phyloP scores from a whole-genome alignment of 2,113 vertebrate species.

The Prolemur simus region DNA sequence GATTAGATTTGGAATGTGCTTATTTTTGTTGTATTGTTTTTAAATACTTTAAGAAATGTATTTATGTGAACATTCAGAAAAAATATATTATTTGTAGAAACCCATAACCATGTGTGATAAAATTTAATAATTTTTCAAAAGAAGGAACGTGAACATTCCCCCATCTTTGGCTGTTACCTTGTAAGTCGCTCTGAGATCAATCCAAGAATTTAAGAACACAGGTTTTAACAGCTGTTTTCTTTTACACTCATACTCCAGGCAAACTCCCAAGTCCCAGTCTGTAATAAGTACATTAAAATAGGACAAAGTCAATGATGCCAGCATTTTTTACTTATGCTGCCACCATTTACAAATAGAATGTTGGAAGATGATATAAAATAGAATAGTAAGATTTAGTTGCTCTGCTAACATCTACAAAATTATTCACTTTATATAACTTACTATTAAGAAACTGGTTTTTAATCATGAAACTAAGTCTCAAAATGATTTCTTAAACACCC shows the following conservation, averaged over 20 bases:
- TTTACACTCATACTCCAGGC: conserved; percentile 95
- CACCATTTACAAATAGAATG: conserved; percentile 27
- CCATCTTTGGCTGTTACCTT: conserved; percentile 83
- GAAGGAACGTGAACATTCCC: conserved; percentile 9
- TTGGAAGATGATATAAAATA: background rate
- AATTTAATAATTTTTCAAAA: conserved; percentile 16
- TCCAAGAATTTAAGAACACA: conserved; percentile 93
- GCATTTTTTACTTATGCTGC: background rate
- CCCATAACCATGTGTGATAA: background rate
- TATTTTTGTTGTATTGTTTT: conserved; percentile 1
- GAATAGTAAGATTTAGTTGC: background rate
- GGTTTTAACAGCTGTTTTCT: conserved; percentile 95
- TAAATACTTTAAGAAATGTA: background rate
- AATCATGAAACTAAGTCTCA: background rate
- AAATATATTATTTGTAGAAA: conserved; percentile 31
- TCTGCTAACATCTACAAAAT: conserved; percentile 31
- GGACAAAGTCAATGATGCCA: conserved; percentile 29
- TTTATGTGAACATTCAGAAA: background rate
- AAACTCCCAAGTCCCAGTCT: conserved; percentile 98
- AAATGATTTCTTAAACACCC: background rate
- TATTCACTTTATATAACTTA: conserved; percentile 15
- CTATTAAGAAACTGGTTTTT: conserved; percentile 35
- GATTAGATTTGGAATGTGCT: background rate
- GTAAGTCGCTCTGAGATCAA: conserved; percentile 95
- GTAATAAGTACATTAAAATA: conserved; percentile 54